Conservation (phyloP, 2,797 vertebrate genomes). For the Propithecus perrieri region DNA sequence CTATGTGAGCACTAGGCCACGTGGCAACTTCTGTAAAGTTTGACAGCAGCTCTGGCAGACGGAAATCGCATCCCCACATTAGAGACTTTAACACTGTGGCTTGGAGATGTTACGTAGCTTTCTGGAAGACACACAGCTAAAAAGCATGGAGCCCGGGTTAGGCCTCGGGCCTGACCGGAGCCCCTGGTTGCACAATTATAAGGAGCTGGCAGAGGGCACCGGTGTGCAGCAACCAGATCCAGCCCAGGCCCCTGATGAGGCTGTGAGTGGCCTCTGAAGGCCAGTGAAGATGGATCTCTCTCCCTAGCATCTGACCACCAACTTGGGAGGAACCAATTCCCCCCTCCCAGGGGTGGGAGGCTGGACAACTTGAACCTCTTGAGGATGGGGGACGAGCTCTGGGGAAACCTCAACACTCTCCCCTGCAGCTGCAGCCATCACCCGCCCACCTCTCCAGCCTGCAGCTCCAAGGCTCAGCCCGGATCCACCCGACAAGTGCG, state of each 20-base stretch:
- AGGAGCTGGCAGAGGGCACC: background rate
- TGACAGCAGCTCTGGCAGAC: background rate
- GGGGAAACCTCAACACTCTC: background rate
- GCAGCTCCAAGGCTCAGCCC: background rate
- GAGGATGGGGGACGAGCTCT: background rate
- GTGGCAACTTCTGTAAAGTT: background rate
- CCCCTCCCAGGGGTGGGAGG: background rate
- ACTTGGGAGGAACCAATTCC: background rate
- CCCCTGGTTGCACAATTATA: background rate
- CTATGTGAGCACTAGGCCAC: background rate
- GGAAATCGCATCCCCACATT: background rate
- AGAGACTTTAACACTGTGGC: background rate
- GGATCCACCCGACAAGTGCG: background rate
- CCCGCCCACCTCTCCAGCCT: background rate
- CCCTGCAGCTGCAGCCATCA: background rate
- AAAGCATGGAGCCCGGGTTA: background rate
- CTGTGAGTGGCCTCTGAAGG: background rate
- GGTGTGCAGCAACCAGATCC: fast-evolving
- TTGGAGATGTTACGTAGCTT: background rate
- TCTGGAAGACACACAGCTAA: background rate
- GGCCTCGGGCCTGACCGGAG: background rate
- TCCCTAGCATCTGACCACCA: background rate
- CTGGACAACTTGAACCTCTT: background rate
- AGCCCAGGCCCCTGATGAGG: background rate
- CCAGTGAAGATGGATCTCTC: background rate